These are phyloP conservation scores for Oplegnathus fasciatus DNA, from an alignment of 2,113 vertebrate species.

Conservation along the genomic window DNA sequence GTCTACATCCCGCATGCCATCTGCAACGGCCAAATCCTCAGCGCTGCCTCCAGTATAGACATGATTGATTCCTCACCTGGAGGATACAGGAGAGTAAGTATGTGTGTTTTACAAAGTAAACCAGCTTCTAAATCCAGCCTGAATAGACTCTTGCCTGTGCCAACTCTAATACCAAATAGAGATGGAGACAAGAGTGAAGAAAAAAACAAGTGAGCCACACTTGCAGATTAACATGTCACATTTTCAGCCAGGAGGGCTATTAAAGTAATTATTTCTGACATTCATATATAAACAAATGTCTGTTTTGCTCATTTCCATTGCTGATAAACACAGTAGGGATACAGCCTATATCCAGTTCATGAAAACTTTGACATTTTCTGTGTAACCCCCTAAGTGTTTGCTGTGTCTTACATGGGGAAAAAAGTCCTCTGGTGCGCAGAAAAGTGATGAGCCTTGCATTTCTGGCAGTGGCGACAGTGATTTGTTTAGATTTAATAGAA, in stretches of 20 bases:
- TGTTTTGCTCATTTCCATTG: slow-evolving; percentile 12
- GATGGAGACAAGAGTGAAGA: background rate
- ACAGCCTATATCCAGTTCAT: background rate
- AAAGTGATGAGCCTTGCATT: slow-evolving; percentile 57
- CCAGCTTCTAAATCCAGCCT: slow-evolving; percentile 25
- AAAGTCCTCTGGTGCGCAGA: slow-evolving; percentile 30
- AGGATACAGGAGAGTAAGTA: slow-evolving; percentile 88
- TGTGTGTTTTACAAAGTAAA: slow-evolving; percentile 24
- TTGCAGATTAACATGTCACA: background rate
- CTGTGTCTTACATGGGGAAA: slow-evolving; percentile 22
- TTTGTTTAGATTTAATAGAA: slow-evolving; percentile 63
- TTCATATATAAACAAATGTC: slow-evolving; percentile 1
- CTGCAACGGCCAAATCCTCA: slow-evolving; percentile 96
- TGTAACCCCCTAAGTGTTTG: slow-evolving; percentile 16
- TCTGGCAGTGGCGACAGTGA: slow-evolving; percentile 38
- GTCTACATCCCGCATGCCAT: slow-evolving; percentile 93
- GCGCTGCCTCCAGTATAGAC: slow-evolving; percentile 90
- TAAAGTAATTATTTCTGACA: slow-evolving; percentile 26
- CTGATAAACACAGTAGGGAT: background rate
- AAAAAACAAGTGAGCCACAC: background rate
- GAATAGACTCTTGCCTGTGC: slow-evolving; percentile 4
- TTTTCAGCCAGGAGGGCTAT: background rate
- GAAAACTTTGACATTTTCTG: slow-evolving; percentile 15
- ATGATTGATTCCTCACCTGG: slow-evolving; percentile 97
- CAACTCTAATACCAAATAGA: background rate